Evolutionary conservation across 2,888 invertebrate genomes (phyloP).

Genomic region (Slavum lentiscoides): DNA sequence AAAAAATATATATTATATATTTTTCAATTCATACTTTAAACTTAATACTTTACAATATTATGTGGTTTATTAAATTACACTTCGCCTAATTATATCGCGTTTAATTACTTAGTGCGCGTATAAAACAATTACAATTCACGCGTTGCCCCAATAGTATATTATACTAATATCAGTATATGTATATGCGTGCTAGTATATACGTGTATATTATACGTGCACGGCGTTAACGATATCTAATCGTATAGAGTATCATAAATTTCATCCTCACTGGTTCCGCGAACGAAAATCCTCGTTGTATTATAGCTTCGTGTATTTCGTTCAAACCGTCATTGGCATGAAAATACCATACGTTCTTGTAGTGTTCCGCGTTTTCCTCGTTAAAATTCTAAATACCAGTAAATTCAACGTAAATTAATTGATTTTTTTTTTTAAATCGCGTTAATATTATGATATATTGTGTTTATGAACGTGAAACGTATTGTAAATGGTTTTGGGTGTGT

Average conservation of each 20-base stretch:
- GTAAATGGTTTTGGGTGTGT: no score
- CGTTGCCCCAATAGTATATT: not conserved
- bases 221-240: no score
- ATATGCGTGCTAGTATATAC: not conserved
- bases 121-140: not conserved
- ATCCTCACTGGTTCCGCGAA: constrained; percentile 19
- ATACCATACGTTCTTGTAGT: constrained; percentile 40
- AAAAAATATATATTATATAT: no score
- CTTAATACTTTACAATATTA: no score
- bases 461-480: no score
- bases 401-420: not conserved
- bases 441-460: no score
- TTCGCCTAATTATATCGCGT: not conserved
- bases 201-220: not conserved
- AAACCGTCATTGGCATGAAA: constrained; percentile 23
- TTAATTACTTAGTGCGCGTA: no score
- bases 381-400: not conserved
- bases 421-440: not conserved
- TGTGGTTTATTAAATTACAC: not conserved
- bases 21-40: no score
- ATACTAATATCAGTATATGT: not conserved
- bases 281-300: constrained; percentile 31
- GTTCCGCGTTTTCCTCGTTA: not conserved
- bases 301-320: not conserved
- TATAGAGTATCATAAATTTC: not conserved